A percentile compares a stretch with the other conserved stretches of the same genome.
These are phyloP conservation scores for Diloba caeruleocephala DNA, from an alignment of 2,888 invertebrate species.

Conservation along the genomic window DNA sequence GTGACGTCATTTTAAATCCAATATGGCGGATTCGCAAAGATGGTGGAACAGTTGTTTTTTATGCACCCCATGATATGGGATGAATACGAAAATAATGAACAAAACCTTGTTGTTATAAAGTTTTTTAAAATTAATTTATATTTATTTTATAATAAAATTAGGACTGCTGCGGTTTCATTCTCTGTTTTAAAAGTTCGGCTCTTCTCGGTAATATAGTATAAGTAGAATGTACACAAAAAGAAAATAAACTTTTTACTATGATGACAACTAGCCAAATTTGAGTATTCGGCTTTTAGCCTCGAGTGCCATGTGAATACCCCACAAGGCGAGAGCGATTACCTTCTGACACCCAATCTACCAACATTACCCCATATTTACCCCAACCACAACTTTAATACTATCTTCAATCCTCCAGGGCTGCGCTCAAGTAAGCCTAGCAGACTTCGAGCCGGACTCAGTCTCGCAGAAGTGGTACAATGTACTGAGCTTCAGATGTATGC, in stretches of 20 bases:
- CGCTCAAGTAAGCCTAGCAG: conserved; percentile 98
- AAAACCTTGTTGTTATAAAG: too few species aligned
- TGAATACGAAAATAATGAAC: too few species aligned
- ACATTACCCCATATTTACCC: conserved; percentile 1
- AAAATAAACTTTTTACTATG: conserved; percentile 54
- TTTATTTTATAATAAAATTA: too few species aligned
- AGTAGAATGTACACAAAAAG: too few species aligned
- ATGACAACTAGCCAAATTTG: conserved; percentile 88
- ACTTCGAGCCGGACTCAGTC: conserved; percentile 95
- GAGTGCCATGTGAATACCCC: conserved; percentile 84
- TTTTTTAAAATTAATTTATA: too few species aligned
- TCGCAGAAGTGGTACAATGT: conserved; percentile 98
- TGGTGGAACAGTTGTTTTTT: too few species aligned
- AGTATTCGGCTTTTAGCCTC: conserved; percentile 83
- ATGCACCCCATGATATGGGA: too few species aligned
- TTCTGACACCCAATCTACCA: conserved; percentile 56
- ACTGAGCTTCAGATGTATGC: conserved; percentile 90
- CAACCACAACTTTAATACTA: neutral
- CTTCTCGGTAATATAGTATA: neutral
- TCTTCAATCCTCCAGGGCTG: conserved; percentile 92
- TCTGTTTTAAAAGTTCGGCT: too few species aligned
- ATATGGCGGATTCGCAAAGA: too few species aligned
- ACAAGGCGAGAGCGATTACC: conserved; percentile 84
- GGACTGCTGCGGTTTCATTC: too few species aligned
- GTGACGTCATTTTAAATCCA: too few species aligned